Evolutionary conservation across 2,797 vertebrate genomes (phyloP).

Genomic region (Sphaeramia orbicularis): DNA sequence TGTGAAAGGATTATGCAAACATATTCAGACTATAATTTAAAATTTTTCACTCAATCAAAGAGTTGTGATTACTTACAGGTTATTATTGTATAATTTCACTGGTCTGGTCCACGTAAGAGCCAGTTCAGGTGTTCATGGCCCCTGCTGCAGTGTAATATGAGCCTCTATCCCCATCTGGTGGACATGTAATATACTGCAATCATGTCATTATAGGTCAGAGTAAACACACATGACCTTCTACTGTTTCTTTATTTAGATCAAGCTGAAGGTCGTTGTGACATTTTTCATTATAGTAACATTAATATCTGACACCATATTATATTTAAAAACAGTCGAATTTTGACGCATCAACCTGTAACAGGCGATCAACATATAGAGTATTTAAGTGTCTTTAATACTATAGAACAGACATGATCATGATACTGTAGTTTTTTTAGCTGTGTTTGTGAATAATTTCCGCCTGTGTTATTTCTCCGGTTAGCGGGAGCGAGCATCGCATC

Average conservation of each 20-base stretch:
- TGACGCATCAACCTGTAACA: neutral
- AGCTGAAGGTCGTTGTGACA: neutral
- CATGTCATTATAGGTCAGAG: neutral
- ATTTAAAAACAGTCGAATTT: neutral
- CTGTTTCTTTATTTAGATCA: conserved; percentile 23
- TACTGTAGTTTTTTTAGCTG: neutral
- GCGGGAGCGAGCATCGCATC: neutral
- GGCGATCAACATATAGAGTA: neutral
- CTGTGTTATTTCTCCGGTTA: neutral
- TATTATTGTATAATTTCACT: too few relatives aligned
- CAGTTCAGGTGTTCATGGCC: too few relatives aligned
- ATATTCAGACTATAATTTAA: too few relatives aligned
- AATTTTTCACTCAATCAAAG: too few relatives aligned
- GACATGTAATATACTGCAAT: neutral
- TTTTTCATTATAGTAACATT: neutral
- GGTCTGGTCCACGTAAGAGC: too few relatives aligned
- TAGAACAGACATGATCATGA: too few relatives aligned
- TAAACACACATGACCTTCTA: conserved; percentile 19
- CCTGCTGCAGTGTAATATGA: too few relatives aligned
- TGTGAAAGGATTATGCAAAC: too few relatives aligned
- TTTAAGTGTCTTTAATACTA: neutral
- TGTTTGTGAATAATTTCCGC: neutral
- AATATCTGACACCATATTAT: neutral
- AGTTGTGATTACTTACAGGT: too few relatives aligned
- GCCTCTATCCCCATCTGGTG: neutral